phyloP scores from a whole-genome alignment of 2,797 vertebrate genomes.

The Anguilla megastoma region DNA sequence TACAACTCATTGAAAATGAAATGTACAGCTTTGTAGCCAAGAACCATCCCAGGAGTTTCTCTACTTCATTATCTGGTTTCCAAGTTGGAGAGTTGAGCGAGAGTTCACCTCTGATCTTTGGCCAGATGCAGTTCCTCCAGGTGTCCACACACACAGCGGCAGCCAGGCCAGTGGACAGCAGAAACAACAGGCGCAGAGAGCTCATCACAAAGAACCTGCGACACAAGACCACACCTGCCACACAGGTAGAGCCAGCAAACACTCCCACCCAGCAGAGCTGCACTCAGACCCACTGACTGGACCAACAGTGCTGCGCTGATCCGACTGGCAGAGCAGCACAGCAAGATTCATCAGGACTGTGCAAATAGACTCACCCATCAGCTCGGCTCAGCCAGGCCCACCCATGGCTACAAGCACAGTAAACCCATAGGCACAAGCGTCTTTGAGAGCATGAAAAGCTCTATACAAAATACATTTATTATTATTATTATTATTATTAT shows the following conservation, averaged over 20 bases:
- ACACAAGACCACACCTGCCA: constrained; percentile 26
- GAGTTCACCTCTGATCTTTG: constrained; percentile 81
- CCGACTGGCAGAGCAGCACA: too few relatives aligned
- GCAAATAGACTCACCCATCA: too few relatives aligned
- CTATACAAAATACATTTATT: too few relatives aligned
- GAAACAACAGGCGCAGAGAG: constrained; percentile 85
- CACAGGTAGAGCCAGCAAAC: not conserved
- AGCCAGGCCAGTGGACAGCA: constrained; percentile 79
- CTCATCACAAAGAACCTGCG: constrained; percentile 91
- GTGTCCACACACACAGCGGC: constrained; percentile 82
- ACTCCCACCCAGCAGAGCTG: not conserved
- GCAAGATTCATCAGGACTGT: too few relatives aligned
- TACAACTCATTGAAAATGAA: not conserved
- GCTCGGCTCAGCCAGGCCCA: too few relatives aligned
- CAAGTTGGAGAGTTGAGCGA: not conserved
- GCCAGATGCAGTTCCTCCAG: constrained; percentile 94
- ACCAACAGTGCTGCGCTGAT: too few relatives aligned
- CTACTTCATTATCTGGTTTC: not conserved
- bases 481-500: too few relatives aligned
- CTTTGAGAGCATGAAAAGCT: too few relatives aligned
- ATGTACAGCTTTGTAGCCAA: not conserved
- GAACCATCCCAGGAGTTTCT: too few relatives aligned
- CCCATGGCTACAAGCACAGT: too few relatives aligned
- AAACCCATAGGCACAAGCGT: too few relatives aligned
- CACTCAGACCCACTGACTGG: not conserved